Base-by-base conservation (phyloP, 2,888 invertebrate species). In the Drosophila subquinaria region DNA sequence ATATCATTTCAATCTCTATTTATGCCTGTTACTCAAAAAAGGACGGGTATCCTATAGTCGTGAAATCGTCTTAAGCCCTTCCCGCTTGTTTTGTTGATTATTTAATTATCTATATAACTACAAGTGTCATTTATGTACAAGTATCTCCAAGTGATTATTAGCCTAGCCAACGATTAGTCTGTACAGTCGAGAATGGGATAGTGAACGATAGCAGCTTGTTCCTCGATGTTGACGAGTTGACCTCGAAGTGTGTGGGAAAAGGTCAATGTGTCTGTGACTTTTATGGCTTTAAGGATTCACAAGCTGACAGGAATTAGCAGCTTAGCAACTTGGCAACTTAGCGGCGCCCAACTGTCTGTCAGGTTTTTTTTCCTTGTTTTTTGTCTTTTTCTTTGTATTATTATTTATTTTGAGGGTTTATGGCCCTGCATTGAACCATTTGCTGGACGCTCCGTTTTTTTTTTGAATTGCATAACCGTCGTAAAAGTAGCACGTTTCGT, bases 191-290 rank as follows among this genome's bases (percentile, higher is more conserved):
- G 15, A 15, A 17, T 15, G n/a, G 23, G 20, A 36, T 10, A 52
- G 13, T 52, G 35, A 36, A 15, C 13, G 27, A 27, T 36, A 15
- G 17, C 56, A 45, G 23, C 56, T 45, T 56, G 23, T 36, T n/a
- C 11, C 36, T 45, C 57, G 47, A 13, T 6, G 5, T 33, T 40
- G 62, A 13, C 61, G 17, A 40, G 55, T 10, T 66, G 70, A 70
- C 79, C 79, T 79, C 70, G 70, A 43, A 51, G 60, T 47, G 60
- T 47, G 70, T 70, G 75, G 15, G 60, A 79, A 77, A 66, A 76
- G 70, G 75, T 76, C 79, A 74, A 70, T 48, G 56, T 67, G 63
- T 61, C 52, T 68, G 27, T 68, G 27, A 61, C 69, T 67, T 52
- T 63, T 63, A 47, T 42, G 15, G 55, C 62, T 59, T 23, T 15